Evolutionary conservation across 2,797 vertebrate genomes (phyloP), one percentile per base, ranked within the genome.

Genomic region (Esox lucius): DNA sequence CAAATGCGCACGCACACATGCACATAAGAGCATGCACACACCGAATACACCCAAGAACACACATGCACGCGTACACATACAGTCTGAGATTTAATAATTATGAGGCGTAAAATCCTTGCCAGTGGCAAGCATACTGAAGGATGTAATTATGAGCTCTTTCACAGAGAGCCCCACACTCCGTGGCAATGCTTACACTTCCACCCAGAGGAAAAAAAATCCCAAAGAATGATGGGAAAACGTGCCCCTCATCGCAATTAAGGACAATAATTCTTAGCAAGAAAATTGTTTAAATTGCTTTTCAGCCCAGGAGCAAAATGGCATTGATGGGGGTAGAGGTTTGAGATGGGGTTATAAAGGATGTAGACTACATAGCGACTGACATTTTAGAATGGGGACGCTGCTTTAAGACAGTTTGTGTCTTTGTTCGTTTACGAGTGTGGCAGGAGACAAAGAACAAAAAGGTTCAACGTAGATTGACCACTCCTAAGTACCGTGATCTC

Each of bases 51-150:
- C 59, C 80, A 78, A 75, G 62, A 70, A 70, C 31, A 72, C 71
- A 64, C 76, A 75, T 33, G 73, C 77, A 75, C 71, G 24, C 75
- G 56, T 75, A 39, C 77, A 78, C 35, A 91, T 85, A 84, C 88
- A 91, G 88, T 91, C 87, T 91, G 89, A 89, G 89, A 91, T 93
- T 93, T 92, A 90, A 93, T 93, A 92, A 93, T 93, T 92, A 93
- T 91, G 91, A 91, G 88, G 90, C 90, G 89, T 92, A 93, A 92
- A 93, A 93, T 92, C 92, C 92, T 94, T 93, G 93, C 92, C 91
- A 86, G 87, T 78, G 91, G 92, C 90, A 82, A 90, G 91, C 90
- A 92, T 92, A 90, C 88, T 91, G 90, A 93, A 92, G 91, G 90
- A 91, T 92, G 91, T 93, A 93, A 94, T 94, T 93, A 93, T 91